Base-by-base conservation (phyloP, 2,888 invertebrate species). In the Mylabris sibirica region DNA sequence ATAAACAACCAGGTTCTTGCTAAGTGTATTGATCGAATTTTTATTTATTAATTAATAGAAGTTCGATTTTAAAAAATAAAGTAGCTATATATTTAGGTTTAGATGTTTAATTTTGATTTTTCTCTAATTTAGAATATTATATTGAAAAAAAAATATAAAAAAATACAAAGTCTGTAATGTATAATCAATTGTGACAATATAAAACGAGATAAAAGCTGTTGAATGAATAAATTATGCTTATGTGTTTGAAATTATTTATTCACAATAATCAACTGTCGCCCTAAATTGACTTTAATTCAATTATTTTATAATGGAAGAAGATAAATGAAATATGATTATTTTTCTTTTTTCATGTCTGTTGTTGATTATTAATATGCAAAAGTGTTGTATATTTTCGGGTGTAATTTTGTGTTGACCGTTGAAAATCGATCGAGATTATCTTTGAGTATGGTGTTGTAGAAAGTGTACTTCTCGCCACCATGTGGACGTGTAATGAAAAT, bases 141-240 rank as follows among this genome's bases (percentile, higher is more conserved):
- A 53, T 53, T 53, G 3, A 53, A 53, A 53, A 20, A 49, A 20
- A 11, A 20, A 70, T 41, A 41, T 41, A 71, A 70, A 70, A 41
- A 72, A 72, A 69, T 75, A 71, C 71, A 70, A 71, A 71, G 70
- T 69, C 69, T 68, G 70, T 75, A 75, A 72, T 80, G 80, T 83
- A 53, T 53, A 83, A 83, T 82, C 82, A 82, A 77, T 81, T 82
- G 81, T 82, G 83, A 83, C 83, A 83, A 83, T 83, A 83, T 82
- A 79, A 79, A 80, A 78, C 72, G 73, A 74, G 76, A 76, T 75
- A 74, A 77, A 30, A 80, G 78, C 78, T 80, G 80, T 81, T 81
- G 79, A 79, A 80, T 77, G 79, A 81, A 79, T 79, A 79, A 82
- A 78, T 78, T 78, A 79, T 76, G 81, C 81, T 81, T 80, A 80